Percentiles rank a stretch among this genome's conserved stretches.
Evolutionary conservation across 2,797 vertebrate species (phyloP).

Genomic region (Chromobotia macracanthus): DNA sequence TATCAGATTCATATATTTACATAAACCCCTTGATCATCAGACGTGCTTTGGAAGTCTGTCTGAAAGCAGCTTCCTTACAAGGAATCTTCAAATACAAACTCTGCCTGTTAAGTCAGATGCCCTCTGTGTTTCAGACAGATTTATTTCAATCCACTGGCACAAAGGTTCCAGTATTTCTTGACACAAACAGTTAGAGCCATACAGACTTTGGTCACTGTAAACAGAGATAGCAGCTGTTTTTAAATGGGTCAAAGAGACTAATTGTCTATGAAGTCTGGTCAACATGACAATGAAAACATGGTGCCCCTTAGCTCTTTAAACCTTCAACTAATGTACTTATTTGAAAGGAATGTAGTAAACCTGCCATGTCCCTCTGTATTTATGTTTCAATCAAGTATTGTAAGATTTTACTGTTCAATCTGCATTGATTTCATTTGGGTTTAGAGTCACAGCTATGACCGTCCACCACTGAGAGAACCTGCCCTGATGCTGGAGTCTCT

Average conservation of each 20-base stretch:
- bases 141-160: neutral
- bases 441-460: conserved; percentile 28
- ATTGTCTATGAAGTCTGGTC: neutral
- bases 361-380: too few relatives aligned
- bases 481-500: conserved; percentile 66
- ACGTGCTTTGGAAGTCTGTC: too few relatives aligned
- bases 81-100: too few relatives aligned
- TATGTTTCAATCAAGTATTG: neutral
- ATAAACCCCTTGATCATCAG: too few relatives aligned
- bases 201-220: conserved; percentile 20
- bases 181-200: neutral
- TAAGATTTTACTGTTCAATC: neutral
- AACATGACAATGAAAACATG: conserved; percentile 7
- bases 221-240: conserved; percentile 19
- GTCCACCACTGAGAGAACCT: conserved; percentile 71
- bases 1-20: too few relatives aligned
- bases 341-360: neutral
- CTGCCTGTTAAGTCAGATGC: too few relatives aligned
- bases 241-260: conserved; percentile 1
- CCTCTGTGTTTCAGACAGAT: neutral
- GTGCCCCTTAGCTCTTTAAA: neutral
- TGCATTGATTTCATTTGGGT: neutral
- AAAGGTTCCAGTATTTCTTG: neutral
- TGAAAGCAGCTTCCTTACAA: too few relatives aligned
- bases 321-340: neutral